Evolutionary conservation across 2,797 vertebrate species (phyloP), one percentile per base, ranked within the genome.

Genomic region (Girardinus metallicus): DNA sequence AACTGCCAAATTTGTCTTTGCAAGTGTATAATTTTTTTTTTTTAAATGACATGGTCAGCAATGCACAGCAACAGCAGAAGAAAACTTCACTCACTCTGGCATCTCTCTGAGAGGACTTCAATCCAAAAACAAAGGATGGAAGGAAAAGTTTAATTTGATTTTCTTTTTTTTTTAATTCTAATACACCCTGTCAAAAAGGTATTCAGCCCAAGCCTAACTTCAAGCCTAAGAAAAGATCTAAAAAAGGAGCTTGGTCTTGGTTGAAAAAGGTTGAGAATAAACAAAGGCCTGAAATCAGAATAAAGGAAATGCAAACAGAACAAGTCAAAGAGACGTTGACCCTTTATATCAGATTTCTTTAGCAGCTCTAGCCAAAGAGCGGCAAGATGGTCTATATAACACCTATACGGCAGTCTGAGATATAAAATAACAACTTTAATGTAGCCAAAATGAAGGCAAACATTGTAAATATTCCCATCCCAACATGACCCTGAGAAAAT

Each of bases 301-400:
- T 85, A 93, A 81, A 91, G 87, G 75, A 90, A 92, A 90, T 84
- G 79, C 84, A 88, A 94, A 92, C 91, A 92, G 81, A 77, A 77
- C 81, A 68, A 74, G 83, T 92, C 86, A 92, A 87, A 88, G 71
- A 81, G 79, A 89, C 91, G 90, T 92, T 92, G 91, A 94, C 93
- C 81, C 88, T 90, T 87, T 90, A 57, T 89, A 93, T 92, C 89
- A 88, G 88, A 83, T 92, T 92, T 87, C 90, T 89, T 87, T 89
- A 93, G 85, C 93, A 92, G 91, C 90, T 68, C 84, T 79, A 78
- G 71, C 87, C 82, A 85, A 79, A 87, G 86, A 90, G 83, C 84
- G 83, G 73, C 49, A 73, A 72, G 18, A 76, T 79, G 18, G 4
- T 83, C 39, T 74, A 82, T 88, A 84, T 87, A 85, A 89, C 87